Evolutionary conservation across 2,888 invertebrate genomes (phyloP), one percentile per base, ranked within the genome.

Genomic region (Campoplex nolae): DNA sequence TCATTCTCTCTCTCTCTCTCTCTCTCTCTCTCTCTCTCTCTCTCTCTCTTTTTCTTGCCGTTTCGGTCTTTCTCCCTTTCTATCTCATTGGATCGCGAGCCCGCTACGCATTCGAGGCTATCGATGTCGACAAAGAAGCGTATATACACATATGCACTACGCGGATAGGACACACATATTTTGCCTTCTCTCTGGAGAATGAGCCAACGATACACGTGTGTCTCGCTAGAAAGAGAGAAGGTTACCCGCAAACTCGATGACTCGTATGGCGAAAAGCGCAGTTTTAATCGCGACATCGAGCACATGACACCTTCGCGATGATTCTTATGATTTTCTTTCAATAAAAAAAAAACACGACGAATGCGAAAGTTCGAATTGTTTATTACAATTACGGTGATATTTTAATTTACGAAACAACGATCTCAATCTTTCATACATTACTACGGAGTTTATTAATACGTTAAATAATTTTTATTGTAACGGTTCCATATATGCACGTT

Each of bases 201-300:
- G 87, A 79, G 81, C 48, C 11, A 67, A 45, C 87, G 82, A 79
- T 87, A 74, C 82, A 85, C 87, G 82, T 83, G 84, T 77, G 82
- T 65, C 77, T 11, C 32, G 16, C 28, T 38, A 62, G 75, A 56
- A 79, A 82, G 84, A 79, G 82, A 82, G 75, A 65, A 85, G 62
- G 81, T 81, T 76, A 77, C 65, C 16, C 32, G 81, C 45, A 75
- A 45, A 75, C 51, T 67, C 76, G 82, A 58, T 70, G 76, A 13
- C 42, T 62, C 76, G 77, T 68, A 68, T 81, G 51, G 75, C 70
- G 68, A 84, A 87, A 79, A 85, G 87, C 82, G 78, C 87, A 87
- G 87, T 87, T 82, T 82, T 71, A 79, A 67, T 23, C 87, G 87
- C 65, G 87, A 81, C 84, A 74, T 73, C 85, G 87, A 79, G 82